A percentile compares a stretch with the other conserved stretches of the same genome.
phyloP scores from a whole-genome alignment of 2,797 vertebrate species.

The Stomatorhinus walkeri region DNA sequence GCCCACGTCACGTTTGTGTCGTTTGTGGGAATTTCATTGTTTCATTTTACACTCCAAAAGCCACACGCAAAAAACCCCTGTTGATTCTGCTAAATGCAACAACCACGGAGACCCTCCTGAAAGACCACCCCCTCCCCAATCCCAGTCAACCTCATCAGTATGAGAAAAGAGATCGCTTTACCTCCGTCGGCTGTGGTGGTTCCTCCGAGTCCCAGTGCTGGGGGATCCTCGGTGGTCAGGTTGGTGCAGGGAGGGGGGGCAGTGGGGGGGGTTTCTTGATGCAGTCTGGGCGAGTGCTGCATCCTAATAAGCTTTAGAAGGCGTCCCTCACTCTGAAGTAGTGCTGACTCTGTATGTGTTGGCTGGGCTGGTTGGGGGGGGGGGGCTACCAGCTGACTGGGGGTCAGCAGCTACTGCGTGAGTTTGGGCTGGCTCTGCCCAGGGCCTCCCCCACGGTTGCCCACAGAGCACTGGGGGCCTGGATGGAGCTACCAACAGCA shows the following conservation, averaged over 20 bases:
- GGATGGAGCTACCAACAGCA: neutral
- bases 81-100: neutral
- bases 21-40: neutral
- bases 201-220: slow-evolving; percentile 27
- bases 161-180: slow-evolving; percentile 16
- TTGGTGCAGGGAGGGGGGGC: slow-evolving; percentile 30
- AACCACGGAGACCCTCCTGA: neutral
- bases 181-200: slow-evolving; percentile 24
- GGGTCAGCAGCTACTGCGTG: neutral
- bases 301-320: slow-evolving; percentile 45
- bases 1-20: neutral
- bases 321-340: neutral
- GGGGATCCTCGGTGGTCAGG: slow-evolving; percentile 28
- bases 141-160: neutral
- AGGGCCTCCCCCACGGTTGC: neutral
- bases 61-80: neutral
- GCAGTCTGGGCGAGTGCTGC: slow-evolving; percentile 49
- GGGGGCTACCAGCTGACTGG: neutral
- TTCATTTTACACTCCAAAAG: neutral
- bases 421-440: neutral
- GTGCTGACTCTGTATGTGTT: neutral
- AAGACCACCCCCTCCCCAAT: neutral
- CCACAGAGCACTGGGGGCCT: neutral
- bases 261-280: slow-evolving; percentile 39
- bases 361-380: neutral